Base-by-base conservation (phyloP, 2,888 invertebrate species). In the Dynastes maya region DNA sequence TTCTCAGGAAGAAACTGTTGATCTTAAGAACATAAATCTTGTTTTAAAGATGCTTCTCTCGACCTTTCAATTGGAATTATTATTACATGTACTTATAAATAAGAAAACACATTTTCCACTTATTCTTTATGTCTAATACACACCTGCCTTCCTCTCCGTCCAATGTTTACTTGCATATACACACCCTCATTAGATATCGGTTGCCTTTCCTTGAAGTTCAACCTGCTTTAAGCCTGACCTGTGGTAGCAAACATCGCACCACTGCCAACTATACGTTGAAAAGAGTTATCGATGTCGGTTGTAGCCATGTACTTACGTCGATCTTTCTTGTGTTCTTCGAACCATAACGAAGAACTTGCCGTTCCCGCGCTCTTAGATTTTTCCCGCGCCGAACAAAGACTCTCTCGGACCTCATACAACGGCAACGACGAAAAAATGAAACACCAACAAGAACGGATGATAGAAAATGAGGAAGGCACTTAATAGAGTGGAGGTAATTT, bases 311-410 rank as follows among this genome's bases (percentile, higher is more conserved):
- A 75, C 63, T 61, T 64, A 63, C 61, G 45, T 64, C 45, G 75
- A 75, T 64, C 75, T 75, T 51, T 75, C 63, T 53, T 32, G 64
- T 75, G 53, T 65, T 76, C 76, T 53, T 64, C 65, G 65, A 76
- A 76, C 76, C 67, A 55, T 61, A 65, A 76, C 76, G 67, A 65
- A 76, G 67, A 76, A 76, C 76, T 16, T 22, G 32, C 63, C 37
- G 49, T 67, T 67, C 67, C 67, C 45, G 67, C 49, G 67, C 67
- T 63, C 32, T 22, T 29, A 63, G 29, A 61, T 74, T 61, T 74
- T 63, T 74, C 49, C 49, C 51, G 45, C 51, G 51, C 22, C 61
- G 63, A 74, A 74, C 74, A 74, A 63, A 74, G 74, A 27, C 45
- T 61, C 67, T 68, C 13, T 68, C 27, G 68, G 68, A 27, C 51